Conservation (phyloP, 2,113 vertebrate species). For the Romanogobio albipinnatus region DNA sequence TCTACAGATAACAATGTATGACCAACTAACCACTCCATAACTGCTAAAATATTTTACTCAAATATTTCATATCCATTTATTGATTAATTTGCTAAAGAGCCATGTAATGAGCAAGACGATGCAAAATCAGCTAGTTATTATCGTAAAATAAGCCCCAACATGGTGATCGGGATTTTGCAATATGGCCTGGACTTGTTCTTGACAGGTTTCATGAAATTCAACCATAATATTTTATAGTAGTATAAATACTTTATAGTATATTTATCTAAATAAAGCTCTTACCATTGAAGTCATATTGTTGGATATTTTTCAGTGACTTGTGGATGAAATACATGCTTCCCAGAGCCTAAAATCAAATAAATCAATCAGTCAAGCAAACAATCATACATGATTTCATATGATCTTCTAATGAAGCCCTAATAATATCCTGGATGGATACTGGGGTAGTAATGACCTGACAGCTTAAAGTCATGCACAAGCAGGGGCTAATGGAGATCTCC, state of each 20-base stretch:
- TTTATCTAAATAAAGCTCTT: conserved; percentile 47
- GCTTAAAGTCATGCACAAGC: background rate
- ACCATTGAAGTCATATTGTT: conserved; percentile 81
- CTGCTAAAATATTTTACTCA: background rate
- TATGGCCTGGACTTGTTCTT: background rate
- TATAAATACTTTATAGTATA: background rate
- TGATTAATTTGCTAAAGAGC: background rate
- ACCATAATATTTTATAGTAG: background rate
- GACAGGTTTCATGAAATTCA: background rate
- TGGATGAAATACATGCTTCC: conserved; percentile 84
- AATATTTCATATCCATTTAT: background rate
- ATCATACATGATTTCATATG: background rate
- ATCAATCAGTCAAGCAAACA: conserved; percentile 23
- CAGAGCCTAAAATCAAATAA: conserved; percentile 73
- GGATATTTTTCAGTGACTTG: conserved; percentile 76
- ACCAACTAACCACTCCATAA: background rate
- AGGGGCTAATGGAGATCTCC: background rate
- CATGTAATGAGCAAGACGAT: background rate
- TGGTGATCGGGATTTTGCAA: background rate
- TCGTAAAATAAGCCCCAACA: background rate
- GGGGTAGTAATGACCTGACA: background rate
- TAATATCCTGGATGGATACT: background rate
- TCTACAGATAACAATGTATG: background rate
- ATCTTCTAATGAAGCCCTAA: background rate
- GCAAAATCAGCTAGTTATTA: background rate